Conservation (phyloP, 2,888 invertebrate genomes). For the Callinectes sapidus region DNA sequence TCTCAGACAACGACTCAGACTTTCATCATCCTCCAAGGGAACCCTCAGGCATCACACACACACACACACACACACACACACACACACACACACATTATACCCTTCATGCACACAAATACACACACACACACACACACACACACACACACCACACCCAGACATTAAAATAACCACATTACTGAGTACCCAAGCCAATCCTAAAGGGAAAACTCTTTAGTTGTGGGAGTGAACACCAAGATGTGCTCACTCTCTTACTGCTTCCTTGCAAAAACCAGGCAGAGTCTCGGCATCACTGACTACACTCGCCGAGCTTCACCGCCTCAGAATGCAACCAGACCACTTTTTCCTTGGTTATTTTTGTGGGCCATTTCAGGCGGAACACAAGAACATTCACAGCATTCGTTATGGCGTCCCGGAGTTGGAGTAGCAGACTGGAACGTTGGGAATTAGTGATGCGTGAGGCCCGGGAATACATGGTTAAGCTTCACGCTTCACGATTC, state of each 20-base stretch:
- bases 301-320: slow-evolving; percentile 62
- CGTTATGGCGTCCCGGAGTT: slow-evolving; percentile 48
- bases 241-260: slow-evolving; percentile 24
- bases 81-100: background rate
- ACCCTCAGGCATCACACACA: background rate
- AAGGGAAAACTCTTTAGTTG: background rate
- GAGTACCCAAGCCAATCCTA: background rate
- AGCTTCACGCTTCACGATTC: slow-evolving; percentile 44
- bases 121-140: background rate
- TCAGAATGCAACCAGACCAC: slow-evolving; percentile 65
- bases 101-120: background rate
- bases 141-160: background rate
- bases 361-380: slow-evolving; percentile 63
- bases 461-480: slow-evolving; percentile 36
- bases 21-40: background rate
- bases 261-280: slow-evolving; percentile 40
- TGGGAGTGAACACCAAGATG: slow-evolving; percentile 12
- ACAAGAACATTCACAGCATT: slow-evolving; percentile 63
- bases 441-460: slow-evolving; percentile 50
- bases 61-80: background rate
- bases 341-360: slow-evolving; percentile 59
- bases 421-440: slow-evolving; percentile 59
- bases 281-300: slow-evolving; percentile 62
- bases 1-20: slow-evolving; percentile 20
- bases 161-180: background rate